These are phyloP conservation scores for Sardina pilchardus DNA, from an alignment of 2,113 vertebrate genomes.

Conservation along the genomic window DNA sequence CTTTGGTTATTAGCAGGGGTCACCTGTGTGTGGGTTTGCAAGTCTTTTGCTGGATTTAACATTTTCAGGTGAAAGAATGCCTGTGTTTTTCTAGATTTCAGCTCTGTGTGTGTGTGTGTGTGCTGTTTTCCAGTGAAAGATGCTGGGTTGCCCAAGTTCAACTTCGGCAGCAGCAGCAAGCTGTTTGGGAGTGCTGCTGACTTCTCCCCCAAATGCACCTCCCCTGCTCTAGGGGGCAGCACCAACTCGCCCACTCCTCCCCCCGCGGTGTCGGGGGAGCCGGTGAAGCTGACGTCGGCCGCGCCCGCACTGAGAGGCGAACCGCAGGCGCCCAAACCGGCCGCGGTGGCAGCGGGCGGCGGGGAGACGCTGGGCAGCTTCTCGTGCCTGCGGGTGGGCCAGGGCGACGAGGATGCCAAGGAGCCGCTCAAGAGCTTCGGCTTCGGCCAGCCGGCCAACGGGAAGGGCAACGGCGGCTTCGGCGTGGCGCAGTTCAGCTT, in stretches of 20 bases:
- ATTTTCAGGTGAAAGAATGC: too few species aligned
- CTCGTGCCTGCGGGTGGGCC: constrained; percentile 86
- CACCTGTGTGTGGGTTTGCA: too few species aligned
- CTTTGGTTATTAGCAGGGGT: too few species aligned
- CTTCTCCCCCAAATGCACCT: constrained; percentile 61
- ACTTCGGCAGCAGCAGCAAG: constrained; percentile 62
- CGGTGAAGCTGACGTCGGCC: constrained; percentile 46
- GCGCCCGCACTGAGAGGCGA: constrained; percentile 66
- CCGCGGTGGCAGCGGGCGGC: constrained; percentile 29
- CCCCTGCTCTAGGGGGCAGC: constrained; percentile 46
- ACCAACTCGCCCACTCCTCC: constrained; percentile 54
- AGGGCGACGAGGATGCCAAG: constrained; percentile 78
- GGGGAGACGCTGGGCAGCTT: constrained; percentile 93
- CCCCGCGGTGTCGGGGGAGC: constrained; percentile 53
- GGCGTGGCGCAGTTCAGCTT: constrained; percentile 34
- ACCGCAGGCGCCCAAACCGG: constrained; percentile 62
- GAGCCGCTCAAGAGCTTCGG: constrained; percentile 51
- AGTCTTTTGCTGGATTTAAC: too few species aligned
- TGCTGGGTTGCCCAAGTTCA: constrained; percentile 58
- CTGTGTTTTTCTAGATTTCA: neutral
- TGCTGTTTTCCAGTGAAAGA: constrained; percentile 68
- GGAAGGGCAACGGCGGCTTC: constrained; percentile 56
- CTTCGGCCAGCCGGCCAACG: constrained; percentile 49
- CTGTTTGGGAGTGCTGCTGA: constrained; percentile 66
- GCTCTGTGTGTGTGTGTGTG: neutral